Percentiles rank a stretch among this genome's conserved stretches.
phyloP scores from a whole-genome alignment of 2,797 vertebrate genomes.

The Acrossocheilus fasciatus region DNA sequence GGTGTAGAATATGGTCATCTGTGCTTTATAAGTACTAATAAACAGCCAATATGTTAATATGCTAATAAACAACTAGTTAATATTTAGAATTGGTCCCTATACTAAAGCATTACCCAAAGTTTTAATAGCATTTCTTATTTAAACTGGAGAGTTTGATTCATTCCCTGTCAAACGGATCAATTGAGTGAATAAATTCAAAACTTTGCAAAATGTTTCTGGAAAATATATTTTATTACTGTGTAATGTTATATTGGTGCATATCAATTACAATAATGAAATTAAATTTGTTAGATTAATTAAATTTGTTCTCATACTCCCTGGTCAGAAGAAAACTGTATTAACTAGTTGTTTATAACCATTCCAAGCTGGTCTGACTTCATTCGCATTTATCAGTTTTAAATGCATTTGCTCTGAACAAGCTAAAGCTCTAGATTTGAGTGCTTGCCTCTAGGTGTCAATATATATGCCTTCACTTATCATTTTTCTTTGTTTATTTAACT shows the following conservation, averaged over 20 bases:
- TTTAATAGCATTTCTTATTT: not conserved
- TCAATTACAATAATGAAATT: not conserved
- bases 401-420: not conserved
- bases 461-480: not conserved
- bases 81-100: no score
- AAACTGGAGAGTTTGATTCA: not conserved
- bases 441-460: not conserved
- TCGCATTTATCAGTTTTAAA: not conserved
- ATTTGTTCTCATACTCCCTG: not conserved
- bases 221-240: not conserved
- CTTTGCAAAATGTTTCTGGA: not conserved
- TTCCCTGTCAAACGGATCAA: not conserved
- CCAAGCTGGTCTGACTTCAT: not conserved
- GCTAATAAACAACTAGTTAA: no score
- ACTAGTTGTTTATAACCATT: not conserved
- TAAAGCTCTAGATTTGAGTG: not conserved
- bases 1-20: no score
- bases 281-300: not conserved
- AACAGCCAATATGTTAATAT: no score
- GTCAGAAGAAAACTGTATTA: not conserved
- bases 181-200: not conserved
- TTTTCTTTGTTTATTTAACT: conserved; percentile 6
- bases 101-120: no score
- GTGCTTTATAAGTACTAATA: no score
- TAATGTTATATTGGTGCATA: not conserved